phyloP scores from a whole-genome alignment of 2,113 vertebrate species.

The Aptenodytes patagonicus region DNA sequence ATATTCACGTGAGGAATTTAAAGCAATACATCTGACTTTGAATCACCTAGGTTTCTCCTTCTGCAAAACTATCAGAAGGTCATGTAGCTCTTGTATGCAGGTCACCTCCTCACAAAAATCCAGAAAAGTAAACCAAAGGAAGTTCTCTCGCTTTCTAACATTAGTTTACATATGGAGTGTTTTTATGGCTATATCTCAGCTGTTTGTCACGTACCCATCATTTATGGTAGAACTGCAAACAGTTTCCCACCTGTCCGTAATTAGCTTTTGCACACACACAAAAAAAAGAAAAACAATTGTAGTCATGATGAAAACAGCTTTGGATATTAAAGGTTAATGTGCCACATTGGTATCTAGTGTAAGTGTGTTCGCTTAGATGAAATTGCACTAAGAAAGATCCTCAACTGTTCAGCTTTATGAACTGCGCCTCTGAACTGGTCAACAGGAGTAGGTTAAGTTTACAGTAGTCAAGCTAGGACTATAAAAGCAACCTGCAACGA shows the following conservation, averaged over 20 bases:
- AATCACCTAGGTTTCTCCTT: not conserved
- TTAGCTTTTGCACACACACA: not conserved
- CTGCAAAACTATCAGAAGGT: not conserved
- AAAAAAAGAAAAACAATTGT: not conserved
- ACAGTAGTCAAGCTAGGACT: not conserved
- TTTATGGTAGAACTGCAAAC: slow-evolving; percentile 5
- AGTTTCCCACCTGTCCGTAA: slow-evolving; percentile 4
- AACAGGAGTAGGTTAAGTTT: not conserved
- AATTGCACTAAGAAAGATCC: not conserved
- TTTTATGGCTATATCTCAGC: not conserved
- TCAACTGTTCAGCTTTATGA: not conserved
- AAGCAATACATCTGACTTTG: not conserved
- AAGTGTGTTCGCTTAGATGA: not conserved
- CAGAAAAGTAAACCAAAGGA: not conserved
- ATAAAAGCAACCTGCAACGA: not conserved
- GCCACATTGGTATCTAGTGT: not conserved
- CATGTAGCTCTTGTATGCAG: not conserved
- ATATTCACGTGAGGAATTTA: not conserved
- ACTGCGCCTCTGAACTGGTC: not conserved
- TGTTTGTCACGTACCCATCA: not conserved
- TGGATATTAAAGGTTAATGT: not conserved
- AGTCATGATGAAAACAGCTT: not conserved
- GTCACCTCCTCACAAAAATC: not conserved
- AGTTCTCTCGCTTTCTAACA: not conserved
- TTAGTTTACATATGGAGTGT: not conserved